Evolutionary conservation across 2,888 invertebrate species (phyloP).

Genomic region (Heliconius ismenius): DNA sequence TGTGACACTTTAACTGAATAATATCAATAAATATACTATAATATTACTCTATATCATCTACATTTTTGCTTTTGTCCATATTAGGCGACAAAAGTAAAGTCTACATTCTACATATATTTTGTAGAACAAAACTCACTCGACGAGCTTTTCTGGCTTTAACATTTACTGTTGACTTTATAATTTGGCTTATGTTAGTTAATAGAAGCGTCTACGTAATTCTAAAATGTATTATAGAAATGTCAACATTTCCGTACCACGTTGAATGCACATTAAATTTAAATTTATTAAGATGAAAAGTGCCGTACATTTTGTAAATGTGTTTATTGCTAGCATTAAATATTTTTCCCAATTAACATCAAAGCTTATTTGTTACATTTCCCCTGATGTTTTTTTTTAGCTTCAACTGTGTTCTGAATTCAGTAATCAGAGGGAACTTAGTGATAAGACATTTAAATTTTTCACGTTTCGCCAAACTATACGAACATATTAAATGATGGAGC

Average conservation of each 20-base stretch:
- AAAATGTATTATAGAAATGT: background rate
- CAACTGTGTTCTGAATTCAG: too few relatives aligned
- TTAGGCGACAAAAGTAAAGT: background rate
- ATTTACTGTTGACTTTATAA: conserved; percentile 17
- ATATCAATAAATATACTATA: background rate
- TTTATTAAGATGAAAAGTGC: background rate
- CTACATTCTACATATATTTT: background rate
- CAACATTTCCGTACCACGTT: background rate
- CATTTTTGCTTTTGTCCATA: background rate
- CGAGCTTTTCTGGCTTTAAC: background rate
- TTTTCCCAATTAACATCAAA: too few relatives aligned
- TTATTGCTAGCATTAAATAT: background rate
- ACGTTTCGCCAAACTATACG: too few relatives aligned
- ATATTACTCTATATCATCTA: background rate
- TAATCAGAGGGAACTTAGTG: too few relatives aligned
- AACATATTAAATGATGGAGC: too few relatives aligned
- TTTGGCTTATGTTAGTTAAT: background rate
- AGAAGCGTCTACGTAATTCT: background rate
- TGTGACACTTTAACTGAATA: background rate
- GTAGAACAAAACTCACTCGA: background rate
- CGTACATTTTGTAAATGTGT: background rate
- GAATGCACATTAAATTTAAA: background rate
- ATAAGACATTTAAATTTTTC: too few relatives aligned
- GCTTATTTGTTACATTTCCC: too few relatives aligned
- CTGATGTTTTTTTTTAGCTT: too few relatives aligned